Conservation (phyloP, 2,888 invertebrate species). For the Andrena minutula region DNA sequence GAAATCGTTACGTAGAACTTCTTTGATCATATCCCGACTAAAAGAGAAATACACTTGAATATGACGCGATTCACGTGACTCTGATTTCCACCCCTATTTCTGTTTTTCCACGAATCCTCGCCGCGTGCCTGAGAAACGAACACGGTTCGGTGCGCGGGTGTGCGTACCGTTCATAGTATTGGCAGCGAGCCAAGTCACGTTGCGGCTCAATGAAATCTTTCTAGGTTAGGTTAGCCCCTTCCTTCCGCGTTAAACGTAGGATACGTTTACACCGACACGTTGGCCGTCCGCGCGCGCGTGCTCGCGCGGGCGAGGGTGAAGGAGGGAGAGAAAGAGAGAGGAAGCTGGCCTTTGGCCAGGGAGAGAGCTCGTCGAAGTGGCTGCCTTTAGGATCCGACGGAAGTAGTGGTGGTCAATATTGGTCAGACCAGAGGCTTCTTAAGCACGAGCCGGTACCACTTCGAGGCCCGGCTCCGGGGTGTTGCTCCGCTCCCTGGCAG, state of each 20-base stretch:
- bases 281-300: conserved; percentile 39
- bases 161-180: conserved; percentile 80
- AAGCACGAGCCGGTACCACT: conserved; percentile 60
- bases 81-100: conserved; percentile 37
- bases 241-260: conserved; percentile 79
- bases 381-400: conserved; percentile 65
- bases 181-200: conserved; percentile 81
- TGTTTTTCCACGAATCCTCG: conserved; percentile 36
- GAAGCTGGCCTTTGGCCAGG: conserved; percentile 76
- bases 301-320: not conserved
- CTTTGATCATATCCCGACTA: not conserved
- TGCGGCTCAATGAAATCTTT: conserved; percentile 84
- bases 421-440: conserved; percentile 70
- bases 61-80: conserved; percentile 26
- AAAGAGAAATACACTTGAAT: conserved; percentile 13
- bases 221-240: conserved; percentile 81
- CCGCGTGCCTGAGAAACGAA: conserved; percentile 54
- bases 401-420: conserved; percentile 78
- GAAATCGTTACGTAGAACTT: not conserved
- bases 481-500: conserved; percentile 31
- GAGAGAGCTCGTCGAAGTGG: conserved; percentile 57
- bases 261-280: conserved; percentile 78
- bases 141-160: conserved; percentile 69
- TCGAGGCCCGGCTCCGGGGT: conserved; percentile 14
- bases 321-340: conserved; percentile 36